Evolutionary conservation across 2,888 invertebrate species (phyloP).

Genomic region (Dioctria rufipes): DNA sequence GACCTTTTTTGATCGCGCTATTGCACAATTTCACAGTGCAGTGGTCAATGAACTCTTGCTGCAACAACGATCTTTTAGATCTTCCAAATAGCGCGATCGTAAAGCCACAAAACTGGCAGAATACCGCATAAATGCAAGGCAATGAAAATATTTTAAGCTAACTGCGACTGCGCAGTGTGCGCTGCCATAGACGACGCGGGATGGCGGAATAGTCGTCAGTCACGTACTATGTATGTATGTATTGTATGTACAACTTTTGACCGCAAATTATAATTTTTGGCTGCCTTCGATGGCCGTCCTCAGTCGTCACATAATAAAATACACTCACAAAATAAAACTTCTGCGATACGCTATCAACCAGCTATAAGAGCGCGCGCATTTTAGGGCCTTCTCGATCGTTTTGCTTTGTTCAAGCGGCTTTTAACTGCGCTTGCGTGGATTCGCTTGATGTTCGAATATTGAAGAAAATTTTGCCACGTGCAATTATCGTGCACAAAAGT

Average conservation of each 20-base stretch:
- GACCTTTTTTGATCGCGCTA: background rate
- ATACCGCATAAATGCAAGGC: background rate
- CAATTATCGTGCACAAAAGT: constrained; percentile 54
- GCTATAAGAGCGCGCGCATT: background rate
- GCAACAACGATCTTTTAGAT: background rate
- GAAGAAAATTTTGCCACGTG: constrained; percentile 51
- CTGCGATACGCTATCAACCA: background rate
- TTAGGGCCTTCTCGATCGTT: background rate
- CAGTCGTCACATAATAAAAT: background rate
- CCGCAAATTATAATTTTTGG: constrained; percentile 2
- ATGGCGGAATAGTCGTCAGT: too few relatives aligned
- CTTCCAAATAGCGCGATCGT: constrained; percentile 4
- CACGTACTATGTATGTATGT: background rate
- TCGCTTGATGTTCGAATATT: constrained; percentile 15
- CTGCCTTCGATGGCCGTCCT: too few relatives aligned
- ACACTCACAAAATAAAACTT: background rate
- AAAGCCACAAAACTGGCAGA: constrained; percentile 22
- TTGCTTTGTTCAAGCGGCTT: background rate
- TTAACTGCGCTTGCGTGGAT: constrained; percentile 11
- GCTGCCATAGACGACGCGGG: background rate
- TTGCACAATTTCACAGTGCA: constrained; percentile 19
- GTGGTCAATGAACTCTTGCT: constrained; percentile 28
- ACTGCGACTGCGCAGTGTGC: background rate
- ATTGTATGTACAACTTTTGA: background rate
- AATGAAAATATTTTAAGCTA: background rate